phyloP scores from a whole-genome alignment of 2,113 vertebrate species.

The Leucopsar rothschildi region DNA sequence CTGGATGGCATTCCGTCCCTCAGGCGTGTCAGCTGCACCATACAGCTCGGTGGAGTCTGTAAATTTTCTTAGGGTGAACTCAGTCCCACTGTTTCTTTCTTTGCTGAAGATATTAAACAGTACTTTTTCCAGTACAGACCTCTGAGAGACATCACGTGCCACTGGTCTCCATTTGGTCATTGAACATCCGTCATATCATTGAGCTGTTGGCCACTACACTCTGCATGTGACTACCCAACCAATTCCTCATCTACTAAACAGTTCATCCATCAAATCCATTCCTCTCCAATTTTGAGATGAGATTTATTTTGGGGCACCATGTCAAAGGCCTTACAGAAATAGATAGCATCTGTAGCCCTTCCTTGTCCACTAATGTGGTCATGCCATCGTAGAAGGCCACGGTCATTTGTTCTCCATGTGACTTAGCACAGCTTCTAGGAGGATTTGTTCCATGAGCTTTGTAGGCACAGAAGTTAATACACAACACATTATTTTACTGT shows the following conservation, averaged over 20 bases:
- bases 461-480: not conserved
- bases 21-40: not conserved
- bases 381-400: too few species aligned
- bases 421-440: not conserved
- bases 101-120: not conserved
- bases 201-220: not conserved
- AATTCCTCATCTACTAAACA: not conserved
- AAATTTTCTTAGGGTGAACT: not conserved
- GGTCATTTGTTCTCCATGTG: not conserved
- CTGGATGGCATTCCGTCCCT: not conserved
- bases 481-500: not conserved
- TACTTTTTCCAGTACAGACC: too few species aligned
- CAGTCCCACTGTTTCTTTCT: not conserved
- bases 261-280: not conserved
- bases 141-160: not conserved
- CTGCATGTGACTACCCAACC: not conserved
- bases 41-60: not conserved
- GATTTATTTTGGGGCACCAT: not conserved
- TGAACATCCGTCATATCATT: too few species aligned
- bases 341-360: not conserved
- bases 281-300: not conserved
- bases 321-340: not conserved
- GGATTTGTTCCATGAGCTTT: not conserved
- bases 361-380: not conserved
- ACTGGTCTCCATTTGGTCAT: not conserved